Evolutionary conservation across 2,888 invertebrate species (phyloP).

Genomic region (Drosophila neotestacea): DNA sequence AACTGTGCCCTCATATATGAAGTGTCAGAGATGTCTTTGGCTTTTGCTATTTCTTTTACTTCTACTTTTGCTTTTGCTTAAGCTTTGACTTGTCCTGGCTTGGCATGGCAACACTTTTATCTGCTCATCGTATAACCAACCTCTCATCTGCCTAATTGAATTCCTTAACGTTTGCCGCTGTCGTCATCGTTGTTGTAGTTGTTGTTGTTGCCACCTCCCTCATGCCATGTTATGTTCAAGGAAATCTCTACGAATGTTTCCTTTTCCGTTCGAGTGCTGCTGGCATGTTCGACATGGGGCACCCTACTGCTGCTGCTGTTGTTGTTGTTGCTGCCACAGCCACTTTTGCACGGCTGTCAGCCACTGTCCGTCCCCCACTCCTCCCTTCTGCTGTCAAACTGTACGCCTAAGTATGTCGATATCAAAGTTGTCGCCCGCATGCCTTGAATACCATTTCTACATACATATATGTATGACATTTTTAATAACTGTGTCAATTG

Average conservation of each 20-base stretch:
- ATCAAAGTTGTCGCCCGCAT: slow-evolving; percentile 63
- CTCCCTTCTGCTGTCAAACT: slow-evolving; percentile 56
- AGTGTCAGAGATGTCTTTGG: slow-evolving; percentile 74
- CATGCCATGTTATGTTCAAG: slow-evolving; percentile 49
- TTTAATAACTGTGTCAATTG: slow-evolving; percentile 74
- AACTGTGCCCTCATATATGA: slow-evolving; percentile 57
- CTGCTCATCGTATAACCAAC: slow-evolving; percentile 53
- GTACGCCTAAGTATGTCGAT: slow-evolving; percentile 72
- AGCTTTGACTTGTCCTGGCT: slow-evolving; percentile 17
- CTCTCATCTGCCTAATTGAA: slow-evolving; percentile 79
- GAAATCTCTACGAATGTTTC: slow-evolving; percentile 74
- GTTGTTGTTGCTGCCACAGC: slow-evolving; percentile 10
- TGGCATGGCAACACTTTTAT: slow-evolving; percentile 69
- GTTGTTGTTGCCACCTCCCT: slow-evolving; percentile 4
- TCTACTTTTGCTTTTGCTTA: slow-evolving; percentile 17
- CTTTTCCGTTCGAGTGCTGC: slow-evolving; percentile 70
- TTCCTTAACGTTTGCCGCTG: slow-evolving; percentile 64
- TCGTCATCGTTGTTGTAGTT: not conserved
- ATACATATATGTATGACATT: slow-evolving; percentile 46
- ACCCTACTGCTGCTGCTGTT: slow-evolving; percentile 37
- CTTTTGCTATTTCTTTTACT: slow-evolving; percentile 20
- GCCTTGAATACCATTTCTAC: slow-evolving; percentile 54
- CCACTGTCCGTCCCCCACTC: slow-evolving; percentile 34
- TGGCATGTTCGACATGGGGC: slow-evolving; percentile 64
- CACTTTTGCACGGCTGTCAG: slow-evolving; percentile 72